Percentiles rank a stretch among this genome's conserved stretches.
phyloP scores from a whole-genome alignment of 2,797 vertebrate species.

The Pangasius macronema region DNA sequence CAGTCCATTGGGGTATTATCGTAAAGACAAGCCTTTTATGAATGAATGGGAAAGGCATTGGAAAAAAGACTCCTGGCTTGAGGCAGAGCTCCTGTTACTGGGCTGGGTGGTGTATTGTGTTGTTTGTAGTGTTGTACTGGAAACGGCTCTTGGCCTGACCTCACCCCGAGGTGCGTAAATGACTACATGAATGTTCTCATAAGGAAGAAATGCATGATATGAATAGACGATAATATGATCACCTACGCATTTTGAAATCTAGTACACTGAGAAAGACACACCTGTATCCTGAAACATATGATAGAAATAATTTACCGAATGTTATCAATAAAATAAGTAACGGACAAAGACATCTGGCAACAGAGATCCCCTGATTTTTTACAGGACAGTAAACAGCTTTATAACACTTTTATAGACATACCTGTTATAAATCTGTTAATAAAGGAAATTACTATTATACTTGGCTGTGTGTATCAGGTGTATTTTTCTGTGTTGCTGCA shows the following conservation, averaged over 20 bases:
- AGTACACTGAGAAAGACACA: not conserved
- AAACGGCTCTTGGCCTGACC: conserved; percentile 8
- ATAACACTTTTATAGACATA: not conserved
- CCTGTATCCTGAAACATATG: not conserved
- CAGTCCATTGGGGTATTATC: conserved; percentile 66
- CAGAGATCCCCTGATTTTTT: not conserved
- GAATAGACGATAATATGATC: not conserved
- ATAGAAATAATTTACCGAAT: not conserved
- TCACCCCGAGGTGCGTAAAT: conserved; percentile 23
- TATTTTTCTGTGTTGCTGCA: conserved; percentile 51
- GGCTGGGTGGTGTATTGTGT: conserved; percentile 37
- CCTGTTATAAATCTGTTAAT: conserved; percentile 44
- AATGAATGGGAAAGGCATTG: conserved; percentile 57
- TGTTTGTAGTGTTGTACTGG: conserved; percentile 20
- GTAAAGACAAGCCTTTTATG: conserved; percentile 68
- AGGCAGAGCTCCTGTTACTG: conserved; percentile 38
- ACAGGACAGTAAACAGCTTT: conserved; percentile 5
- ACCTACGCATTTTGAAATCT: not conserved
- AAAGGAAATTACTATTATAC: conserved; percentile 40
- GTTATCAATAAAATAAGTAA: not conserved
- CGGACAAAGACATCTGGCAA: not conserved
- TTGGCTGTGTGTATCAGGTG: conserved; percentile 53
- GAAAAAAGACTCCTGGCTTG: conserved; percentile 23
- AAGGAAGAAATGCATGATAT: not conserved
- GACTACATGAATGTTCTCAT: not conserved